Evolutionary conservation across 2,113 vertebrate genomes (phyloP), one percentile per base, ranked within the genome.

Genomic region (Glaucidium brasilianum): DNA sequence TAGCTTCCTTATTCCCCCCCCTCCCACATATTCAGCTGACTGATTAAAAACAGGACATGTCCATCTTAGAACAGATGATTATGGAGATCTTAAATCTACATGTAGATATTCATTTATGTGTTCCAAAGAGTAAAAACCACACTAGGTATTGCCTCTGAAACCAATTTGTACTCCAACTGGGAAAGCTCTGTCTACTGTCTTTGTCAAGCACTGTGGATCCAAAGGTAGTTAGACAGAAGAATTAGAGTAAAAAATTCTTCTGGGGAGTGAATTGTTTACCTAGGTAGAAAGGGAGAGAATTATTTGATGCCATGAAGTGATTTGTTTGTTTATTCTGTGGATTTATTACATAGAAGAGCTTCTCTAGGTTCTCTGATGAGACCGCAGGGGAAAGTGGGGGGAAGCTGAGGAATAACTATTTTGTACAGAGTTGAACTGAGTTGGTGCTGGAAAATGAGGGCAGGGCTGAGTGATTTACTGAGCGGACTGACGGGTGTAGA

Each of bases 241-340:
- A 92, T 35, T 11, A 47, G 30, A 67, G 37, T 34, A 29, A 16
- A 7, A 82, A 66, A 19, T 8, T n/a, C 12, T 71, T 59, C 30
- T 15, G 18, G 30, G 26, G 5, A 77, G 20, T 22, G 26, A 96
- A 66, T 77, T 85, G 19, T 55, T 76, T 85, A 55, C 49, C 14
- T 73, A 41, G 18, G 55, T 63, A 73, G 79, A 92, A 92, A 80
- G 18, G 1, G 15, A 49, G 47, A 73, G 71, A 88, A 81, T 47
- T 91, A 56, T 63, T 93, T 80, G 75, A 88, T 67, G 37, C 10
- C 11, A 12, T 56, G 34, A 60, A 75, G 29, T 90, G 66, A 79
- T 94, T 94, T 92, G 21, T 85, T 94, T 92, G 49, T 88, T 95
- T 88, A 64, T 90, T 82, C 34, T 64, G 35, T 88, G 27, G 23